phyloP scores from a whole-genome alignment of 2,113 vertebrate species.

The Scopus umbretta region DNA sequence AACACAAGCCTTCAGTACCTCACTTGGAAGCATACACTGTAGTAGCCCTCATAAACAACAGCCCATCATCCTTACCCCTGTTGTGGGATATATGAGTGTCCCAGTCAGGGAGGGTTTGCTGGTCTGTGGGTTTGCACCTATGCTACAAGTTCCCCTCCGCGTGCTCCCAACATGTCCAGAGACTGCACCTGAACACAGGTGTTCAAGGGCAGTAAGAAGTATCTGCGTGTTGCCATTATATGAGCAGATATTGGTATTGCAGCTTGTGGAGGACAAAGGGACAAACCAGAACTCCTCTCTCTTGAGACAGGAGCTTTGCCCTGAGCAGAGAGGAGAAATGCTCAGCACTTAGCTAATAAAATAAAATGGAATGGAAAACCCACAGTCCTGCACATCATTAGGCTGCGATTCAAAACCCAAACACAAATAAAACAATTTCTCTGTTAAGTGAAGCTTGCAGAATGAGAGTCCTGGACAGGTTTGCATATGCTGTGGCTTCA shows the following conservation, averaged over 20 bases:
- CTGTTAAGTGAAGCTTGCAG: not conserved
- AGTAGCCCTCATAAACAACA: not conserved
- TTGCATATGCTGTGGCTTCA: not conserved
- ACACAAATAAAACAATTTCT: constrained; percentile 14
- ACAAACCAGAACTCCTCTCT: not conserved
- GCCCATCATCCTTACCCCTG: not conserved
- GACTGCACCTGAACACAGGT: not conserved
- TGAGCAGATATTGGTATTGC: not conserved
- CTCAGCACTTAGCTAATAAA: not conserved
- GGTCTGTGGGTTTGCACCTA: not conserved
- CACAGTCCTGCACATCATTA: not conserved
- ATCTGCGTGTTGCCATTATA: fast-evolving
- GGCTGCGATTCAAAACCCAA: not conserved
- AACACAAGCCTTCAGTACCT: too few relatives aligned
- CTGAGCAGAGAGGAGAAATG: not conserved
- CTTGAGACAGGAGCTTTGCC: not conserved
- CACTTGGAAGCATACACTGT: not conserved
- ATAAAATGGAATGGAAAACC: not conserved
- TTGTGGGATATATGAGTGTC: fast-evolving
- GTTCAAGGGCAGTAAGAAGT: not conserved
- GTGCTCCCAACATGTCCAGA: not conserved
- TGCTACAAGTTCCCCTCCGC: not conserved
- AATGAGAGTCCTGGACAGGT: not conserved
- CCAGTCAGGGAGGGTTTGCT: not conserved
- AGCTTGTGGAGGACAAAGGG: not conserved